Evolutionary conservation across 2,888 invertebrate genomes (phyloP), one percentile per base, ranked within the genome.

Genomic region (Acanthosoma haemorrhoidale): DNA sequence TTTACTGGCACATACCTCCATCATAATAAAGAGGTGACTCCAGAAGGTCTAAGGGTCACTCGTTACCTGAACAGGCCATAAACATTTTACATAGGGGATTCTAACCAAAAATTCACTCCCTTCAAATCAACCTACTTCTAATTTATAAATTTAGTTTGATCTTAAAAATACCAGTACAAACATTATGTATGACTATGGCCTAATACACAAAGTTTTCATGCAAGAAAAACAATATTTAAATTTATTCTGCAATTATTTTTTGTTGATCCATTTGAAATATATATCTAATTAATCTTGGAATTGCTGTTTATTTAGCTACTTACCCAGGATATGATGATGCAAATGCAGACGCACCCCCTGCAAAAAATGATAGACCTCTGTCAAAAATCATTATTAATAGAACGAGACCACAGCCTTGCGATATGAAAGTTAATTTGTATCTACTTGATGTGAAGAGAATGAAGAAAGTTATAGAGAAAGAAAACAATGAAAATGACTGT

Each of bases 381-480:
- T 85, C 85, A 73, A 80, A 85, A 8, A 84, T 90, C 1, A 81
- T 87, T 63, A 86, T 91, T 76, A 88, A 88, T 75, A 83, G 92
- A 77, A 94, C 94, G 0, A 83, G 89, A 57, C 91, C 92, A 0
- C 89, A 91, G 69, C 90, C 93, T 4, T 95, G 94, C 79, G 94
- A 94, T 79, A 85, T 91, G 78, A 87, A 91, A 79, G 83, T 84
- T 8, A 79, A 81, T 61, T 78, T 85, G 32, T 85, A 83, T 76
- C 76, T 80, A 3, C 72, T 81, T 59, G 77, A 78, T 18, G 59
- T 32, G 34, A 70, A 69, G 25, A 60, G 39, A 41, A 72, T 41
- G 63, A 64, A 64, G 43, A 58, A 57, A 43, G 41, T 34, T 13
- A 34, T 58, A 21, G 59, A 34, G 31, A 58, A 57, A 31, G 32